Base-by-base conservation (phyloP, 2,797 vertebrate genomes). In the Catostomus latipinnis region DNA sequence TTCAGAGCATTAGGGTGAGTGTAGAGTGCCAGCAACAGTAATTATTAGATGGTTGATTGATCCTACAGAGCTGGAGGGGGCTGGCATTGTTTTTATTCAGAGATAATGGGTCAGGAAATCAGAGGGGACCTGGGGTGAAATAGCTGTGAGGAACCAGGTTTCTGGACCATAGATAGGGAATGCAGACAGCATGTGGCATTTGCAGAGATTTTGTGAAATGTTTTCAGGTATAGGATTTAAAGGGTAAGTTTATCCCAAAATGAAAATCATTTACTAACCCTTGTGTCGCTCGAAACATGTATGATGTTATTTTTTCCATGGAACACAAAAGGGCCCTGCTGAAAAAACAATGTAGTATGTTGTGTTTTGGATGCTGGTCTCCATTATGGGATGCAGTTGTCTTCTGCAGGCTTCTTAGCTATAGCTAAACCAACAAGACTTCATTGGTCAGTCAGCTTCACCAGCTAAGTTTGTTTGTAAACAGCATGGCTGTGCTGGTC, bases 31-130 rank as follows among this genome's bases (percentile, higher is more conserved):
- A 74, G 62, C 72, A 70, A 73, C 76, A 76, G 77, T 81, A 49
- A 83, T 82, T 86, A 84, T 58, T 71, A 76, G 74, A 54, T 79
- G 74, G 8, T 12, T 83, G 71, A 70, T 87, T 89, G 65, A 69
- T 9, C 76, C 80, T 63, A 68, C n/a, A 70, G 57, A 54, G n/a
- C 22, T 77, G 77, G 79, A 77, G 22, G 74, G 76, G 48, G 34
- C 46, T 22, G 1, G 12, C 56, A 50, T 9, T 78, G 80, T 82
- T 62, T 22, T 65, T 66, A 50, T 71, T 54, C 58, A 56, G 50
- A 65, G 68, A 78, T 58, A 73, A 16, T 68, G 57, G 81, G 52
- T 72, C 70, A 69, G n/a, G 69, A 74, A 48, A 65, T 14, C 54
- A 16, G 46, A 72, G 22, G 71, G 43, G 54, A 56, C 45, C 66